phyloP scores from a whole-genome alignment of 2,113 vertebrate species.

The Peucedramus taeniatus region DNA sequence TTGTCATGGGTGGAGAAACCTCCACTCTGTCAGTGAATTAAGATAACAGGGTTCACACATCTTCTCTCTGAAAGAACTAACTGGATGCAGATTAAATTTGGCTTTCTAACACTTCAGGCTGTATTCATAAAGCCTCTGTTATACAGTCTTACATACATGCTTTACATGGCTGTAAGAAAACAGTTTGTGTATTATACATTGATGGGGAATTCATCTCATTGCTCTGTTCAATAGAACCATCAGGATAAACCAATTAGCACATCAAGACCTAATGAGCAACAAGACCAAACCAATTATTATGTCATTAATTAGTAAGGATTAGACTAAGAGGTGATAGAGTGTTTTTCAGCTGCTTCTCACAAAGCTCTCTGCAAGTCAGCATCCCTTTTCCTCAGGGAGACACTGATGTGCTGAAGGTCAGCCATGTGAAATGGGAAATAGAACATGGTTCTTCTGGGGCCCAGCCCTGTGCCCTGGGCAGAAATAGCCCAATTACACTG shows the following conservation, averaged over 20 bases:
- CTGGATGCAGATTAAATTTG: not conserved
- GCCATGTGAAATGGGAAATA: not conserved
- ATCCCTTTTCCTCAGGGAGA: not conserved
- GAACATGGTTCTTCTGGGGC: rapidly evolving
- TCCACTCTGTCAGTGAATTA: not conserved
- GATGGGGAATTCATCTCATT: not conserved
- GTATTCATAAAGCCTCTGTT: not conserved
- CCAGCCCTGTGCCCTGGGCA: not conserved
- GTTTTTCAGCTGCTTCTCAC: not conserved
- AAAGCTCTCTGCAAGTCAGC: not conserved
- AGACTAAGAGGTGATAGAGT: not conserved
- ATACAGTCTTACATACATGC: not conserved
- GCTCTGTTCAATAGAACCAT: not conserved
- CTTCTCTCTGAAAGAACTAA: not conserved
- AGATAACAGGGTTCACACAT: not conserved
- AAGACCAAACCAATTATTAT: not conserved
- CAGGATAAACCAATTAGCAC: not conserved
- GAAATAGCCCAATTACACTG: not conserved
- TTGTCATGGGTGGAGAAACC: not conserved
- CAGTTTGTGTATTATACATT: not conserved
- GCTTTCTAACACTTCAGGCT: not conserved
- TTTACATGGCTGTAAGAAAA: not conserved
- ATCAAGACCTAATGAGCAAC: not conserved
- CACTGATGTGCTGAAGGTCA: not conserved
- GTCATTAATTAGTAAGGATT: not conserved